These are phyloP conservation scores for Falco biarmicus DNA, from an alignment of 2,797 vertebrate genomes.

Conservation along the genomic window DNA sequence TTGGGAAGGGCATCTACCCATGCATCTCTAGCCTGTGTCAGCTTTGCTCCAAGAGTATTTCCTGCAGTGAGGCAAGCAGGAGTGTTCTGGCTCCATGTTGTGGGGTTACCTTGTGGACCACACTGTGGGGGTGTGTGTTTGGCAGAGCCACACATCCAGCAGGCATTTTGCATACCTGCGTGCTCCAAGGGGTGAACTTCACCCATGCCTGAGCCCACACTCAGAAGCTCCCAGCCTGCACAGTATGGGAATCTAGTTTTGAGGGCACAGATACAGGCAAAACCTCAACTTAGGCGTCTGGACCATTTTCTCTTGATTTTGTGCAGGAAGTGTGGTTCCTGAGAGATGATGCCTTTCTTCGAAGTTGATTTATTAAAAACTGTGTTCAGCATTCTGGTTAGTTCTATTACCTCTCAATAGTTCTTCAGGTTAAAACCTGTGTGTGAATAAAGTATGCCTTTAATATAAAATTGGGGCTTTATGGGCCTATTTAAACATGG, in stretches of 20 bases:
- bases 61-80: neutral
- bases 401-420: neutral
- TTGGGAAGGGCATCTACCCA: neutral
- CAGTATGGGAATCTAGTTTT: neutral
- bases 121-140: neutral
- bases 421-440: neutral
- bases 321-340: neutral
- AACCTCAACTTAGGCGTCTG: neutral
- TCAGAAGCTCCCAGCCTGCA: neutral
- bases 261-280: neutral
- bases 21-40: neutral
- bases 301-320: neutral
- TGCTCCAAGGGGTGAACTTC: neutral
- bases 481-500: neutral
- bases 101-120: neutral
- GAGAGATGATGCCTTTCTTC: neutral
- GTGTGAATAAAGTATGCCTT: neutral
- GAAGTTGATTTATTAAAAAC: neutral
- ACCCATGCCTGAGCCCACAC: neutral
- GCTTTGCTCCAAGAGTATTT: neutral
- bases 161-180: accelerated
- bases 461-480: neutral
- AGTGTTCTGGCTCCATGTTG: neutral
- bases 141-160: neutral
- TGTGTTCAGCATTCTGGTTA: neutral